Conservation (phyloP, 2,888 invertebrate species). For the Diplolepis rosae region DNA sequence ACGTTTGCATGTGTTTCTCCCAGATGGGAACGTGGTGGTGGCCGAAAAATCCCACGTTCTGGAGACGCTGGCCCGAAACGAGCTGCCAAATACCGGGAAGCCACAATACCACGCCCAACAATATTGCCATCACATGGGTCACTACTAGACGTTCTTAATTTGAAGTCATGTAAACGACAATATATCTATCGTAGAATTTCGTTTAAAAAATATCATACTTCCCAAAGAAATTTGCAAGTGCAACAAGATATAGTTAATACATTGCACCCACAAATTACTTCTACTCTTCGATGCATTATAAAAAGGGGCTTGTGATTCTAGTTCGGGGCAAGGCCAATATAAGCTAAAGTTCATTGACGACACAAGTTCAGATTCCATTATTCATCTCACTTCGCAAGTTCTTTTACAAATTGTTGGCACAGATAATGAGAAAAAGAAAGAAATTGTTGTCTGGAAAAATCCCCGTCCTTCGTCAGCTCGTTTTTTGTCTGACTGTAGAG, state of each 20-base stretch:
- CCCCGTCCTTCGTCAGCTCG: constrained; percentile 41
- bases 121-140: constrained; percentile 33
- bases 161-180: constrained; percentile 25
- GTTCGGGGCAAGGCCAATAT: constrained; percentile 42
- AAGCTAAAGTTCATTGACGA: constrained; percentile 39
- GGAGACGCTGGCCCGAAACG: too few species aligned
- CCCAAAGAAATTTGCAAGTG: constrained; percentile 38
- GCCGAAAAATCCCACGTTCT: too few species aligned
- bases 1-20: too few species aligned
- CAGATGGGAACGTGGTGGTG: too few species aligned
- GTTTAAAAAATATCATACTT: constrained; percentile 52
- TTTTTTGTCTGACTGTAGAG: constrained; percentile 40
- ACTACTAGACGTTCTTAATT: constrained; percentile 42
- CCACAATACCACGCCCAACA: constrained; percentile 27
- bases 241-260: constrained; percentile 41
- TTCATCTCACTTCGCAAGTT: constrained; percentile 38
- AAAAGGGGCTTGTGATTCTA: constrained; percentile 53
- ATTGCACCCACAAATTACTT: constrained; percentile 24
- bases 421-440: not conserved
- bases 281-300: constrained; percentile 42
- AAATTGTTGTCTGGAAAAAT: constrained; percentile 42
- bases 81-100: too few species aligned
- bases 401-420: constrained; percentile 35
- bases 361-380: constrained; percentile 16
- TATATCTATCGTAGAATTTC: constrained; percentile 44